Evolutionary conservation across 1,140 invertebrate genomes (phyloP).

Genomic region (Brachionus angularis): DNA sequence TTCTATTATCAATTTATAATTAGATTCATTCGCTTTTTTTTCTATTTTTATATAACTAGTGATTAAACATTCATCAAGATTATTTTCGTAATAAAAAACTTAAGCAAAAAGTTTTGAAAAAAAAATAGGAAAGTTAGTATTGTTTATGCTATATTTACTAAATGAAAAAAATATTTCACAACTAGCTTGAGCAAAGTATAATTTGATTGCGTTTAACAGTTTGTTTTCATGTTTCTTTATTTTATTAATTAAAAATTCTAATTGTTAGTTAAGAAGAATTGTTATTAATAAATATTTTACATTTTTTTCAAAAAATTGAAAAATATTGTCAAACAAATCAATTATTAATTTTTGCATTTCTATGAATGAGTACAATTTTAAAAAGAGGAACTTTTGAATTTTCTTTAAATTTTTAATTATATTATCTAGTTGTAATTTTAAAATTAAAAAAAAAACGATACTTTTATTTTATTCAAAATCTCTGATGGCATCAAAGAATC

Average conservation of each 20-base stretch:
- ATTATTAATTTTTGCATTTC: background rate
- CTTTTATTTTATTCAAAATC: slow-evolving; percentile 2
- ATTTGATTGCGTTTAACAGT: slow-evolving; percentile 22
- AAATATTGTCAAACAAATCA: background rate
- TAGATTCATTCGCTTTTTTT: background rate
- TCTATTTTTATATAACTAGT: background rate
- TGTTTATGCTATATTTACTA: too few species aligned
- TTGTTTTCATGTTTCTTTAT: slow-evolving; percentile 2
- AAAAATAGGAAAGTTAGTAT: too few species aligned
- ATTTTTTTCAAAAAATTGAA: background rate
- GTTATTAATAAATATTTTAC: too few species aligned
- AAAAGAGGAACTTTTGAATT: slow-evolving; percentile 11
- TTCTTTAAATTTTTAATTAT: background rate
- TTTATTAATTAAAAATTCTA: background rate
- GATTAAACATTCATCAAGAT: background rate
- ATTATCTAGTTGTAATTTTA: background rate
- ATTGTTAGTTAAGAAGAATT: background rate
- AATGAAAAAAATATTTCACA: slow-evolving; percentile 12
- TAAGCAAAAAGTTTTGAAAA: background rate
- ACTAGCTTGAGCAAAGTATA: slow-evolving; percentile 1
- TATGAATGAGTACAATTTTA: too few species aligned
- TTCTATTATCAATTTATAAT: slow-evolving; percentile 1
- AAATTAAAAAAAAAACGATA: background rate
- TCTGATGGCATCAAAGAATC: slow-evolving; percentile 15
- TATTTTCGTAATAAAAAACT: background rate